These are phyloP conservation scores for Cataglyphis albicans DNA, from an alignment of 2,888 invertebrate species.

Conservation along the genomic window DNA sequence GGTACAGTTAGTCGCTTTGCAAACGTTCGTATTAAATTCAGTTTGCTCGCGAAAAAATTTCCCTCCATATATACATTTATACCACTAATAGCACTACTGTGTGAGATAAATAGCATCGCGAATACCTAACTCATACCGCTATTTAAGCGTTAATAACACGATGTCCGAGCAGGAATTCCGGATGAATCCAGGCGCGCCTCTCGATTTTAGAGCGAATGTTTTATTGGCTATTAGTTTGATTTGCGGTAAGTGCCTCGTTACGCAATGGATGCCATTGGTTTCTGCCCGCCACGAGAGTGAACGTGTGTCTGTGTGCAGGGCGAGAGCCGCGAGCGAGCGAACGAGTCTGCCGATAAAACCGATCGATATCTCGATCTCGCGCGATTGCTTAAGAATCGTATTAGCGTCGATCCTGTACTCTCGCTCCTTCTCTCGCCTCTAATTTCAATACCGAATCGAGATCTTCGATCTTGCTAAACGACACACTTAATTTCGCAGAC, in stretches of 20 bases:
- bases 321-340: slow-evolving; percentile 43
- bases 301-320: slow-evolving; percentile 51
- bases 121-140: slow-evolving; percentile 48
- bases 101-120: slow-evolving; percentile 45
- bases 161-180: slow-evolving; percentile 35
- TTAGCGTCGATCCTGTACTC: slow-evolving; percentile 65
- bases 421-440: slow-evolving; percentile 3
- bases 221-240: slow-evolving; percentile 81
- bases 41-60: not conserved
- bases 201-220: slow-evolving; percentile 71
- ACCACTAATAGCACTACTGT: slow-evolving; percentile 21
- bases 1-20: slow-evolving; percentile 12
- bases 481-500: slow-evolving; percentile 75
- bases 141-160: slow-evolving; percentile 46
- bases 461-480: slow-evolving; percentile 73
- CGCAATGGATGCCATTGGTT: slow-evolving; percentile 81
- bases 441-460: slow-evolving; percentile 57
- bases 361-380: slow-evolving; percentile 72
- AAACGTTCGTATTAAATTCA: not conserved
- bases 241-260: slow-evolving; percentile 81
- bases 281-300: slow-evolving; percentile 72
- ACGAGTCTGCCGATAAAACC: slow-evolving; percentile 66
- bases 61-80: not conserved
- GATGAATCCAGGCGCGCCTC: slow-evolving; percentile 68
- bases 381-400: slow-evolving; percentile 70